These are phyloP conservation scores for Drosophila guanche DNA, from an alignment of 1,140 invertebrate genomes.

Conservation along the genomic window DNA sequence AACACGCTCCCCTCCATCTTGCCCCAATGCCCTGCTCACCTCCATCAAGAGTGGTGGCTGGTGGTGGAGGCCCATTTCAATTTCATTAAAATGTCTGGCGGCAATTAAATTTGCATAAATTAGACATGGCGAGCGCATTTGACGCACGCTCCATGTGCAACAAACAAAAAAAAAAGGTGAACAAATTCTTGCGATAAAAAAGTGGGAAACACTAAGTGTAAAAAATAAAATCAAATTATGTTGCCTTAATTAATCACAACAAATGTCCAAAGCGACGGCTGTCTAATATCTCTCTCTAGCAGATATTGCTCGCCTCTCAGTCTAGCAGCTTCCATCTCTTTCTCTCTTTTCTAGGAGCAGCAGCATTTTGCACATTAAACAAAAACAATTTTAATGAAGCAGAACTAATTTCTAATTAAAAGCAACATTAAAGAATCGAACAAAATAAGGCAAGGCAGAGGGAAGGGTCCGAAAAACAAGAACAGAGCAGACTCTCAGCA, in stretches of 20 bases:
- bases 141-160: constrained; percentile 33
- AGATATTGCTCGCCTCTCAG: no score
- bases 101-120: constrained; percentile 79
- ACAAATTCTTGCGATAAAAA: constrained; percentile 25
- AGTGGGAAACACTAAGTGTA: constrained; percentile 9
- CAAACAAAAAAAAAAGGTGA: constrained; percentile 25
- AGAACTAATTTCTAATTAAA: constrained; percentile 70
- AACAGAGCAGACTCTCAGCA: constrained; percentile 10
- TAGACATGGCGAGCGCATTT: constrained; percentile 53
- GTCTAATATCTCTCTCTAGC: no score
- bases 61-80: constrained; percentile 30
- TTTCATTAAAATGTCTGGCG: constrained; percentile 64
- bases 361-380: constrained; percentile 43
- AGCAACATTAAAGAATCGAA: constrained; percentile 46
- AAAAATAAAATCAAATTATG: constrained; percentile 36
- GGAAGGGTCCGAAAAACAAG: constrained; percentile 14
- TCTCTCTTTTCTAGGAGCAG: constrained; percentile 3
- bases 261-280: constrained; percentile 18
- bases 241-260: constrained; percentile 49
- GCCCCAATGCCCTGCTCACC: background rate
- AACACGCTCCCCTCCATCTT: constrained; percentile 1
- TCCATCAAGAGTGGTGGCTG: constrained; percentile 1
- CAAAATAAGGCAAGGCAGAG: constrained; percentile 37
- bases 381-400: constrained; percentile 57
- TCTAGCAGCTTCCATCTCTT: background rate